Conservation (phyloP, 2,113 vertebrate genomes). For the Otis tarda region DNA sequence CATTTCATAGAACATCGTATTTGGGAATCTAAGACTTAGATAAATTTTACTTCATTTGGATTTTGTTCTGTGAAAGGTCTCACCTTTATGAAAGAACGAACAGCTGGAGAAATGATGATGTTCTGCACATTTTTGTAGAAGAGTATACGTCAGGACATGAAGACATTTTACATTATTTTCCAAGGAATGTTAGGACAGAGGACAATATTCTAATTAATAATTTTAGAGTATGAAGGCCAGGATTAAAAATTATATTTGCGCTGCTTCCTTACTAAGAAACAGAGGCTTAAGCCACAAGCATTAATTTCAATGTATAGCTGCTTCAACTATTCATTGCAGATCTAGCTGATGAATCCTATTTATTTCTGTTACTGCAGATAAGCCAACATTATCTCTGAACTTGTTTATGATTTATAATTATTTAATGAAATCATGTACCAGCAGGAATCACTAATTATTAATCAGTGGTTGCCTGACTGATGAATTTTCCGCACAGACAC, state of each 20-base stretch:
- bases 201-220: background rate
- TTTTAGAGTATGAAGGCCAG: background rate
- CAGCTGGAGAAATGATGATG: background rate
- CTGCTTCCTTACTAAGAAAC: background rate
- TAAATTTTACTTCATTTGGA: background rate
- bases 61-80: background rate
- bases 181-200: background rate
- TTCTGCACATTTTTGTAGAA: background rate
- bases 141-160: background rate
- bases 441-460: background rate
- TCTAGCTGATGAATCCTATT: background rate
- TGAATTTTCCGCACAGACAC: background rate
- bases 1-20: background rate
- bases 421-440: background rate
- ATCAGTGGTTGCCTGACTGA: background rate
- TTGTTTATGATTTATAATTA: background rate
- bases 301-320: background rate
- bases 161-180: background rate
- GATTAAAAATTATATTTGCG: background rate
- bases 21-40: background rate
- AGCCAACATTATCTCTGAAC: background rate
- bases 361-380: background rate
- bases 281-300: background rate
- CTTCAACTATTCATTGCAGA: background rate
- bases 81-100: background rate